phyloP scores from a whole-genome alignment of 2,888 invertebrate species.

The Molorchus minor region DNA sequence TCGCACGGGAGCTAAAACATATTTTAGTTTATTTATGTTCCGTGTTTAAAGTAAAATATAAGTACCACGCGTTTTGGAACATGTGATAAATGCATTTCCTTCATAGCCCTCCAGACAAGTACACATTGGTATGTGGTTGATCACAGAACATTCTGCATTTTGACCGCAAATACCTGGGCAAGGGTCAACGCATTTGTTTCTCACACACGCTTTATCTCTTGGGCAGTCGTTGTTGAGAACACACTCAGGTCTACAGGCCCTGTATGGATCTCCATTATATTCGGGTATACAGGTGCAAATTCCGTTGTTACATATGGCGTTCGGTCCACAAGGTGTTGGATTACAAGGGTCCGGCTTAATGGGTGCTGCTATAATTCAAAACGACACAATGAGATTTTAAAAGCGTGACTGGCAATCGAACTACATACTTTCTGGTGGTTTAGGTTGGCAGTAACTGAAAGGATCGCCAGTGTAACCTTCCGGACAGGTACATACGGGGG shows the following conservation, averaged over 20 bases:
- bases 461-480: conserved; percentile 72
- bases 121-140: conserved; percentile 79
- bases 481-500: conserved; percentile 73
- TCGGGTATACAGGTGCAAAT: conserved; percentile 74
- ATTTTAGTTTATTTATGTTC: too few relatives aligned
- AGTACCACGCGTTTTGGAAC: conserved; percentile 65
- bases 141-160: conserved; percentile 75
- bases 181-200: conserved; percentile 76
- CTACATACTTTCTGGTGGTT: conserved; percentile 55
- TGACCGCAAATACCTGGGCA: conserved; percentile 78
- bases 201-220: conserved; percentile 73
- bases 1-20: conserved; percentile 32
- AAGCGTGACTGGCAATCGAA: too few relatives aligned
- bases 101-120: conserved; percentile 67
- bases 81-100: conserved; percentile 77
- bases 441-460: conserved; percentile 61
- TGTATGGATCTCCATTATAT: conserved; percentile 76
- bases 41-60: too few relatives aligned
- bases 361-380: conserved; percentile 43
- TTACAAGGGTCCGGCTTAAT: conserved; percentile 70
- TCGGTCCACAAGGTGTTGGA: conserved; percentile 78
- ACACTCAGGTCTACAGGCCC: conserved; percentile 76
- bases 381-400: too few relatives aligned
- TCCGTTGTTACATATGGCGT: conserved; percentile 74
- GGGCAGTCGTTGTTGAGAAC: conserved; percentile 74